phyloP scores from a whole-genome alignment of 2,797 vertebrate species.

The Phataginus tricuspis region DNA sequence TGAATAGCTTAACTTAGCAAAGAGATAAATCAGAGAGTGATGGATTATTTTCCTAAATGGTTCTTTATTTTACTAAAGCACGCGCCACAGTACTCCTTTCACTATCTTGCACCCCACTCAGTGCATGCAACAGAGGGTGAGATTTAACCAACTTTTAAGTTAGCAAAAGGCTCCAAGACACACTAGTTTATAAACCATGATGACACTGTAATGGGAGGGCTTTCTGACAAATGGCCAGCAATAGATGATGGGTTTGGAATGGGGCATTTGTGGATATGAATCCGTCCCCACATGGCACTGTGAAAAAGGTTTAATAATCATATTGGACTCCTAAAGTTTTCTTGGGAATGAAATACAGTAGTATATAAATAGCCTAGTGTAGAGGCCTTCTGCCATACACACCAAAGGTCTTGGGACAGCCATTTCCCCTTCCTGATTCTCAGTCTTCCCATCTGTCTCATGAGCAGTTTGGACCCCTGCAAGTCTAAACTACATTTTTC shows the following conservation, averaged over 20 bases:
- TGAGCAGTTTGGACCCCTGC: not conserved
- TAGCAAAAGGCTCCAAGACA: not conserved
- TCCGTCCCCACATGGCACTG: not conserved
- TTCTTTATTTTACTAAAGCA: conserved; percentile 56
- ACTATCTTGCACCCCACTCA: not conserved
- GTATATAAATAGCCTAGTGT: not conserved
- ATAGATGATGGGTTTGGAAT: not conserved
- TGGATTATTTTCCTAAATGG: conserved; percentile 55
- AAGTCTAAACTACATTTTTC: not conserved
- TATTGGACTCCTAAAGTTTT: not conserved
- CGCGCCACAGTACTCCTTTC: conserved; percentile 30
- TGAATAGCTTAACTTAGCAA: conserved; percentile 47
- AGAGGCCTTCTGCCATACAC: not conserved
- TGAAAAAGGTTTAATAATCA: not conserved
- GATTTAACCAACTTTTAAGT: not conserved
- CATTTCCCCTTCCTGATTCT: not conserved
- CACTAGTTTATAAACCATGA: not conserved
- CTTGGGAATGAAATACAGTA: not conserved
- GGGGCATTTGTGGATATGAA: not conserved
- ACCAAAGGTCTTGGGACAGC: not conserved
- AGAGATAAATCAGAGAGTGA: conserved; percentile 42
- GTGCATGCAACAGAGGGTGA: not conserved
- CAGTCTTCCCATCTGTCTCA: not conserved
- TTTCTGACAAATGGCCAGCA: not conserved
- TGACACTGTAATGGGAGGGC: not conserved